A percentile compares a stretch with the other conserved stretches of the same genome.
Evolutionary conservation across 2,113 vertebrate genomes (phyloP).

Genomic region (Varanus komodoensis): DNA sequence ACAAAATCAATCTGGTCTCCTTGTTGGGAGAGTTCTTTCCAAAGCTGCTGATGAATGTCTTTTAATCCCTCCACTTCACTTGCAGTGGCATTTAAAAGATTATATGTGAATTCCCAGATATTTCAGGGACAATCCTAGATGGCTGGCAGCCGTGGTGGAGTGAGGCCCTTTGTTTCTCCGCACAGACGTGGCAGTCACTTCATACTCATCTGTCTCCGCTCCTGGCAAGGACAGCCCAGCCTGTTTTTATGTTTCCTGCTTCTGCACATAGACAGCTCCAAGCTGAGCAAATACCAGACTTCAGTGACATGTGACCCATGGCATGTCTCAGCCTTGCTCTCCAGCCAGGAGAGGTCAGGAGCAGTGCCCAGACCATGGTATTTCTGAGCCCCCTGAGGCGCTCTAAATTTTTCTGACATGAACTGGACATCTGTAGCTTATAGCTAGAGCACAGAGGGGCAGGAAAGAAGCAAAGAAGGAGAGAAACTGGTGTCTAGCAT

Average conservation of each 20-base stretch:
- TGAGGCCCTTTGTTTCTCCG: not conserved
- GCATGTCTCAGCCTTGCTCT: not conserved
- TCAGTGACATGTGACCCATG: not conserved
- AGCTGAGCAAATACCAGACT: slow-evolving; percentile 25
- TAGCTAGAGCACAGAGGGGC: not conserved
- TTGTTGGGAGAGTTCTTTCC: not conserved
- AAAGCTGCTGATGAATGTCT: not conserved
- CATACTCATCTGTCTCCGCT: slow-evolving; percentile 20
- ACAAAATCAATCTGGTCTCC: not conserved
- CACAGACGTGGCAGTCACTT: slow-evolving; percentile 39
- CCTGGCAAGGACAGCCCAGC: slow-evolving; percentile 54
- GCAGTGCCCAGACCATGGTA: slow-evolving; percentile 12
- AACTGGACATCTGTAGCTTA: not conserved
- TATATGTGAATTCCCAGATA: slow-evolving; percentile 20
- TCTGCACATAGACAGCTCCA: slow-evolving; percentile 10
- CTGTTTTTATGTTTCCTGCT: slow-evolving; percentile 68
- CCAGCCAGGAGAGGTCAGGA: slow-evolving; percentile 31
- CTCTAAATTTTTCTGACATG: not conserved
- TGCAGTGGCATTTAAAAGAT: not conserved
- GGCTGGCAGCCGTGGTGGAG: slow-evolving; percentile 2
- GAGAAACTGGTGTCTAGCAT: not conserved
- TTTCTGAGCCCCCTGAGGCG: not conserved
- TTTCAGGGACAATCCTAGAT: slow-evolving; percentile 4
- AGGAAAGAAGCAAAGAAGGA: not conserved
- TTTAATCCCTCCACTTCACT: not conserved